Evolutionary conservation across 2,797 vertebrate species (phyloP), one percentile per base, ranked within the genome.

Genomic region (Leptoclinus maculatus): DNA sequence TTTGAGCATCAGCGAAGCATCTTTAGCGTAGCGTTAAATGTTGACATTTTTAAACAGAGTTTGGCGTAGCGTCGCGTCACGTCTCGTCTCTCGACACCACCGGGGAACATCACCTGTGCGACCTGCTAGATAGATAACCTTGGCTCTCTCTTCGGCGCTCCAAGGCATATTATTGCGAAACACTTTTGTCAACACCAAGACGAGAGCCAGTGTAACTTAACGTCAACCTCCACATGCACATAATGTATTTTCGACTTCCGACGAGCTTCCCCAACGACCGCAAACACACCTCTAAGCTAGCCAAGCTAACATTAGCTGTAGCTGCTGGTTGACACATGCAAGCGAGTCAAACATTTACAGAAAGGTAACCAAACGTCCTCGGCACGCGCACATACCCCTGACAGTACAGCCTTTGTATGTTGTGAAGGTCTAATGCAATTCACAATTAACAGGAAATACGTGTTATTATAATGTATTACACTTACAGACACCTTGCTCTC

Each of bases 301-400:
- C 49, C 39, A 68, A 39, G 88, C 85, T 88, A 88, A n/a, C 81
- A 21, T 51, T 66, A 80, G 84, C 83, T 80, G 23, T 54, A 78
- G 72, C 71, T 56, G 64, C 74, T 25, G 43, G 47, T 10, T 75
- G 45, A 73, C 64, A 76, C 68, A 83, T 68, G 70, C 70, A 53
- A 25, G 36, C 60, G 6, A 43, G 41, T 68, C 66, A 47, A 27
- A 73, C 62, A 56, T 57, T 39, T 39, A 19, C 5, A 27, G n/a
- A 16, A 63, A 51, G 5, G 17, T 5, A 38, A 49, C 3, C 41
- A 38, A 16, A n/a, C n/a, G 19, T 45, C 29, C 11, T 54, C 29
- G 38, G 11, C 29, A 47, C 25, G 11, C 41, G 5, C 2, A 14
- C 14, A 36, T 7, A 29, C 10, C 3, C 17, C 5, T 8, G 11